Evolutionary conservation across 2,888 invertebrate genomes (phyloP).

Genomic region (Bedellia somnulentella): DNA sequence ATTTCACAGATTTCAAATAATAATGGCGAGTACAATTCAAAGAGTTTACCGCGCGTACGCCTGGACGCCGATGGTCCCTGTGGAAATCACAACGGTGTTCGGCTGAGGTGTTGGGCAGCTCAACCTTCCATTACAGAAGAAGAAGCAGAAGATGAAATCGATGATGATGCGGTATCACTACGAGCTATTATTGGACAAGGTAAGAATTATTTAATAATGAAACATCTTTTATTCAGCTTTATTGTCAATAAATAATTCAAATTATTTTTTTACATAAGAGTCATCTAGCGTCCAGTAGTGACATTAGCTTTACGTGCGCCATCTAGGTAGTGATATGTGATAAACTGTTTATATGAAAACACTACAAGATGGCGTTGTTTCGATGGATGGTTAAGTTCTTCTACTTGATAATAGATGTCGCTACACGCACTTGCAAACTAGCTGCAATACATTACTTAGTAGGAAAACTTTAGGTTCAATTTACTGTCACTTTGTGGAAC

Average conservation of each 20-base stretch:
- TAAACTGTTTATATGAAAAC: neutral
- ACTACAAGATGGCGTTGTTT: neutral
- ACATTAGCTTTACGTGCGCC: neutral
- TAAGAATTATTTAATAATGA: too few relatives aligned
- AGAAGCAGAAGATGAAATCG: slow-evolving; percentile 63
- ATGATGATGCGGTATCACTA: slow-evolving; percentile 66
- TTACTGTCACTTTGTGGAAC: too few relatives aligned
- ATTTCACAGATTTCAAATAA: too few relatives aligned
- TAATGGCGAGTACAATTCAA: slow-evolving; percentile 41
- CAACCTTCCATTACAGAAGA: slow-evolving; percentile 71
- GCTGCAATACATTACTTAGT: neutral
- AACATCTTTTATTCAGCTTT: too few relatives aligned
- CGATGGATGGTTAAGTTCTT: neutral
- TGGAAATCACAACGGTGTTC: slow-evolving; percentile 62
- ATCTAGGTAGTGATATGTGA: slow-evolving; percentile 1
- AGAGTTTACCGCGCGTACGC: slow-evolving; percentile 65
- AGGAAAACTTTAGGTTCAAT: too few relatives aligned
- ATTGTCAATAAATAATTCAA: too few relatives aligned
- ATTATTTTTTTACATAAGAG: too few relatives aligned
- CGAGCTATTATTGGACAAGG: slow-evolving; percentile 65
- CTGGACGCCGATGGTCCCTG: slow-evolving; percentile 67
- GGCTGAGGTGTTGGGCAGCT: slow-evolving; percentile 62
- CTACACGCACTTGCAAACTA: neutral
- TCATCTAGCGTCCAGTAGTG: slow-evolving; percentile 10
- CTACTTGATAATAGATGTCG: neutral